Evolutionary conservation across 1,140 invertebrate genomes (phyloP).

Genomic region (Acromyrmex echinatior): DNA sequence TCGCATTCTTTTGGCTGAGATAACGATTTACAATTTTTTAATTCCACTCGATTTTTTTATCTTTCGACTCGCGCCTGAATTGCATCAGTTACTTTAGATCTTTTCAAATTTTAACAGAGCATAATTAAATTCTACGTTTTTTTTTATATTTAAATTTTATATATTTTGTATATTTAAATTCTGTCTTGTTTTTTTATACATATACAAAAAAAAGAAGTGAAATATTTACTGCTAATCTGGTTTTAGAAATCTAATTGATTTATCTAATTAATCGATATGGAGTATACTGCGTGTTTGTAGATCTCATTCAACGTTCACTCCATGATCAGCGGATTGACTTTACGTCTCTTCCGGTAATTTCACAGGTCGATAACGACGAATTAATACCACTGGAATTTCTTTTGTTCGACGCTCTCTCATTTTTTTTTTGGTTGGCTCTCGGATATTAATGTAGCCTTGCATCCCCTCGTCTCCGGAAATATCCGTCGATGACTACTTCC

Average conservation of each 20-base stretch:
- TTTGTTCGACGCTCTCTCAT: constrained; percentile 52
- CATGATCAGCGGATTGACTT: constrained; percentile 42
- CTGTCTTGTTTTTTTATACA: not conserved
- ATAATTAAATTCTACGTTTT: not conserved
- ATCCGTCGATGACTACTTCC: constrained; percentile 41
- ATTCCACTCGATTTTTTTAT: not conserved
- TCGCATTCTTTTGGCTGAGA: not conserved
- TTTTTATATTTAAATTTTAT: not conserved
- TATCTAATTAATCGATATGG: not conserved
- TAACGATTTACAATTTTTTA: not conserved
- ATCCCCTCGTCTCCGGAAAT: constrained; percentile 39
- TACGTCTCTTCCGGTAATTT: constrained; percentile 73
- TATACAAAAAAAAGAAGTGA: not conserved
- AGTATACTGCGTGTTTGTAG: not conserved
- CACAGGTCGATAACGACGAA: constrained; percentile 68
- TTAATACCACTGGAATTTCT: constrained; percentile 70
- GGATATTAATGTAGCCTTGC: constrained; percentile 47
- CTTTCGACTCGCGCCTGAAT: not conserved
- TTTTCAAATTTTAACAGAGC: not conserved
- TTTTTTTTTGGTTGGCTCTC: constrained; percentile 29
- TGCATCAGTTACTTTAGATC: not conserved
- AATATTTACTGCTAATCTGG: not conserved
- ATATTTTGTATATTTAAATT: too few species aligned
- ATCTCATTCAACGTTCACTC: not conserved
- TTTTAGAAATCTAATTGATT: constrained; percentile 1